Evolutionary conservation across 2,797 vertebrate species (phyloP).

Genomic region (Eurystomus glaucurus): DNA sequence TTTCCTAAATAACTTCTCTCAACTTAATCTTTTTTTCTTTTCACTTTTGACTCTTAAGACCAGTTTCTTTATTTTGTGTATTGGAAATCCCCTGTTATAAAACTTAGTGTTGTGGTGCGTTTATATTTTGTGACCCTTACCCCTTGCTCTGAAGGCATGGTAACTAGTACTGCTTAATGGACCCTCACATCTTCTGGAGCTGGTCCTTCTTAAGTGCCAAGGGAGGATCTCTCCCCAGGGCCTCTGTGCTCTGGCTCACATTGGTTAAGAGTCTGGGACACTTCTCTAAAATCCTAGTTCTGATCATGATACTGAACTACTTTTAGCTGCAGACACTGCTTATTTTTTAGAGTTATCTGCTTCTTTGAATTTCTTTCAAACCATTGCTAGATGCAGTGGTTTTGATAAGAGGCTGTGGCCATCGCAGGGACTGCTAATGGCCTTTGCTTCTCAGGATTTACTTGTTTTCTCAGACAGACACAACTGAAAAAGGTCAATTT

Average conservation of each 20-base stretch:
- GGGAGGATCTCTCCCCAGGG: neutral
- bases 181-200: neutral
- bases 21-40: neutral
- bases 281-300: neutral
- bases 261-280: neutral
- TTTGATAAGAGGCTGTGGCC: neutral
- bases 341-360: neutral
- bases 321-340: neutral
- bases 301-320: neutral
- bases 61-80: conserved; percentile 40
- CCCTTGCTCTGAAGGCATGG: neutral
- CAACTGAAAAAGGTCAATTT: neutral
- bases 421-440: neutral
- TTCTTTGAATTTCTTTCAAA: conserved; percentile 10
- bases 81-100: conserved; percentile 29
- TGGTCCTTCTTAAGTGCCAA: neutral
- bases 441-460: neutral
- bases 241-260: neutral
- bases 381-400: neutral
- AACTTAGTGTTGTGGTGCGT: neutral
- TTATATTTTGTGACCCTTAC: neutral
- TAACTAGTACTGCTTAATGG: neutral
- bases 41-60: conserved; percentile 27
- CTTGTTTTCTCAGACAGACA: neutral
- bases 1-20: conserved; percentile 38